phyloP scores from a whole-genome alignment of 2,888 invertebrate species.

The Punctoribates punctum region DNA sequence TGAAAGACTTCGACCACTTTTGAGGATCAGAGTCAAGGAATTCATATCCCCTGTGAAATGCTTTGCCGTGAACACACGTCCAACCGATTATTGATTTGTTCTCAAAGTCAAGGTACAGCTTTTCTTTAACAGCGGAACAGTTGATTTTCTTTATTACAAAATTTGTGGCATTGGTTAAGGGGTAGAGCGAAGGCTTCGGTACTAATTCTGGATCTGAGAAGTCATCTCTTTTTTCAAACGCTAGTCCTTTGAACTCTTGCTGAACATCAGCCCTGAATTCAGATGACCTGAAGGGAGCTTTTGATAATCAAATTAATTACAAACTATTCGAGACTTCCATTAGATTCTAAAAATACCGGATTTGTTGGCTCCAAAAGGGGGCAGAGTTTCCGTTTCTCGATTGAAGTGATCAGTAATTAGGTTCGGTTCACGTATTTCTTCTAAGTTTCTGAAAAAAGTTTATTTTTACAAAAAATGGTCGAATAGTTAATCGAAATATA shows the following conservation, averaged over 20 bases:
- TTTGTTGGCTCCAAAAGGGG: no score
- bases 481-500: constrained; percentile 1
- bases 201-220: not conserved
- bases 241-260: constrained; percentile 9
- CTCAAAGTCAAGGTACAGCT: constrained; percentile 18
- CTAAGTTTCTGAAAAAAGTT: not conserved
- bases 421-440: not conserved
- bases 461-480: not conserved
- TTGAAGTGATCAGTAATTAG: not conserved
- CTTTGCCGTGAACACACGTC: constrained; percentile 10
- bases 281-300: not conserved
- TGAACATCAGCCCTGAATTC: constrained; percentile 6
- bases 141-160: not conserved
- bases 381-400: no score
- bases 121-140: not conserved
- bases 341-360: no score
- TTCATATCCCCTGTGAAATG: constrained; percentile 4
- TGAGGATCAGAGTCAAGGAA: not conserved
- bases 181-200: constrained; percentile 27
- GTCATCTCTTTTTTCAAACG: not conserved
- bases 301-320: not conserved
- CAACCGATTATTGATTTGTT: constrained; percentile 21
- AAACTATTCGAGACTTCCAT: no score
- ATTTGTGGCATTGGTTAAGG: constrained; percentile 25
- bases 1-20: constrained; percentile 4